Evolutionary conservation across 2,888 invertebrate species (phyloP).

Genomic region (Lordiphosa fenestrarum): DNA sequence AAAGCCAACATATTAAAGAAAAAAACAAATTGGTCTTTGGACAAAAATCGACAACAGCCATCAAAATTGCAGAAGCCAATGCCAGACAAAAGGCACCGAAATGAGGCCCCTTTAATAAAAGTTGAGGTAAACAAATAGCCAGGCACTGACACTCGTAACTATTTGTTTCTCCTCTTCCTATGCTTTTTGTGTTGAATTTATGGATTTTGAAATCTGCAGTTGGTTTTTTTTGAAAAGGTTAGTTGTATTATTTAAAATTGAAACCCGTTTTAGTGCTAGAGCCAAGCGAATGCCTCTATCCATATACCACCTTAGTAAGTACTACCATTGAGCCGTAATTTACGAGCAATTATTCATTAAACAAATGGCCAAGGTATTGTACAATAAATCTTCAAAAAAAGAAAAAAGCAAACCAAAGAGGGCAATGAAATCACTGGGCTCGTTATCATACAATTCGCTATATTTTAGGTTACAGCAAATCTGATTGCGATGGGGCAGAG

Average conservation of each 20-base stretch:
- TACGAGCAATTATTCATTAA: slow-evolving; percentile 10
- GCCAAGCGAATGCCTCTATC: slow-evolving; percentile 22
- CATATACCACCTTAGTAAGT: slow-evolving; percentile 1
- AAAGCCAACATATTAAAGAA: background rate
- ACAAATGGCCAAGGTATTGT: slow-evolving; percentile 2
- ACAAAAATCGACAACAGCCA: slow-evolving; percentile 13
- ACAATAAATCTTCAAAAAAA: slow-evolving; percentile 6
- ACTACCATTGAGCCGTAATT: slow-evolving; percentile 20
- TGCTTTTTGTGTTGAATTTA: slow-evolving; percentile 23
- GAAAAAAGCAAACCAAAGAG: too few relatives aligned
- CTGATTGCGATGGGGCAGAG: too few relatives aligned
- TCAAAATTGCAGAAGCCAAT: slow-evolving; percentile 39
- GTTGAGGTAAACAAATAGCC: slow-evolving; percentile 31
- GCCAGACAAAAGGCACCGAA: slow-evolving; percentile 41
- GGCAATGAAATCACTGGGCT: too few relatives aligned
- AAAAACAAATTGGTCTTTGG: slow-evolving; percentile 9
- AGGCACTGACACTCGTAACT: slow-evolving; percentile 32
- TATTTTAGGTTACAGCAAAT: too few relatives aligned
- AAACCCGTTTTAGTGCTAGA: slow-evolving; percentile 39
- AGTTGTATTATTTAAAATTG: slow-evolving; percentile 46
- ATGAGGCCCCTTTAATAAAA: slow-evolving; percentile 40
- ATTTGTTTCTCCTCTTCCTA: slow-evolving; percentile 30
- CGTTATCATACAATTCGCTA: too few relatives aligned
- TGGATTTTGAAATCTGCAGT: slow-evolving; percentile 40
- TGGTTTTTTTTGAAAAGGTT: slow-evolving; percentile 37